These are phyloP conservation scores for Euthynnus affinis DNA, from an alignment of 2,797 vertebrate genomes.

Conservation along the genomic window DNA sequence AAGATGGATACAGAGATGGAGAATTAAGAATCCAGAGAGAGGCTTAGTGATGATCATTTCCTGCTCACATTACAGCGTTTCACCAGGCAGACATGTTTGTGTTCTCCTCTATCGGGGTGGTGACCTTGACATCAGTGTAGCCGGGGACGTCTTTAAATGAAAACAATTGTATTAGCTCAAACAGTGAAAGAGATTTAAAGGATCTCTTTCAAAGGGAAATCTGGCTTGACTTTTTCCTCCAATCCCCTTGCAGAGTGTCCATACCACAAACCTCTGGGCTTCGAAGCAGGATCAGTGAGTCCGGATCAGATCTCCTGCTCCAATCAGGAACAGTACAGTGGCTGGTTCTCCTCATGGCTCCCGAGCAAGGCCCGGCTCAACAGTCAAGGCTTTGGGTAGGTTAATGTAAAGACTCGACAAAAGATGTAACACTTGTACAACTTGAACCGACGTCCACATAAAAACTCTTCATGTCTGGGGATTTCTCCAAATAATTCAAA, in stretches of 20 bases:
- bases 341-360: slow-evolving; percentile 98
- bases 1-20: slow-evolving; percentile 34
- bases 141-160: background rate
- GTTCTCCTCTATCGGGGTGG: background rate
- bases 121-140: slow-evolving; percentile 24
- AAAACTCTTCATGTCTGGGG: background rate
- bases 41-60: slow-evolving; percentile 58
- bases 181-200: slow-evolving; percentile 11
- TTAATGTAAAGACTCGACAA: background rate
- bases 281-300: slow-evolving; percentile 92
- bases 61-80: slow-evolving; percentile 43
- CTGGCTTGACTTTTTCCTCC: background rate
- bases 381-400: slow-evolving; percentile 95
- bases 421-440: no score
- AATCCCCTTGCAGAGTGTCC: slow-evolving; percentile 90
- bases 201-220: background rate
- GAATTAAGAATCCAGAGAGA: slow-evolving; percentile 49
- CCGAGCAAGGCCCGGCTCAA: slow-evolving; percentile 95
- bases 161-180: background rate
- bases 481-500: background rate
- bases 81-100: slow-evolving; percentile 13
- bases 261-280: slow-evolving; percentile 95
- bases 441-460: background rate
- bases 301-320: slow-evolving; percentile 96
- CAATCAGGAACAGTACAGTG: slow-evolving; percentile 94